Base-by-base conservation (phyloP, 2,797 vertebrate species). In the Neopelma chrysocephalum region DNA sequence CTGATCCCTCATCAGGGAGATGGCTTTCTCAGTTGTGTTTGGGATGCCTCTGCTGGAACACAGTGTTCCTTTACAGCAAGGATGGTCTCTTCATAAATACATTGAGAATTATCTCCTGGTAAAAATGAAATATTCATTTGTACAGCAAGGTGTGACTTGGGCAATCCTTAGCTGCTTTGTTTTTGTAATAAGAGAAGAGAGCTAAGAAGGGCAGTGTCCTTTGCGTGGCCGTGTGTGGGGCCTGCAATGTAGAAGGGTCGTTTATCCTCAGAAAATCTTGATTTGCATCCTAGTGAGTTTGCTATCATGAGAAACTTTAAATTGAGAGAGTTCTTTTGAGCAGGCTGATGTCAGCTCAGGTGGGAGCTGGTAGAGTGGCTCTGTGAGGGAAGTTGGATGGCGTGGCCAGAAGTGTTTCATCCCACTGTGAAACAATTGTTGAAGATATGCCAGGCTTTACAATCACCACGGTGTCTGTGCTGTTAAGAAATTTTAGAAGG, bases 1-100 rank as follows among this genome's bases (percentile, higher is more conserved):
- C 84, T 97, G 91, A 93, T 96, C 96, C 94, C 91, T 96, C 89
- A 81, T 94, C 48, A 79, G 81, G 73, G 88, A 96, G 87, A 92
- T 84, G 82, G 89, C 90, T 97, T 96, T 95, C 77, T 91, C 47
- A 40, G 82, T 87, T 97, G 65, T 75, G 64, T 93, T 96, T 94
- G 89, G 94, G 93, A 92, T 94, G 56, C 62, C 61, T 95, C 85
- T 92, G 75, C 78, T 70, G 84, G 90, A 94, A 90, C 31, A 17
- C 22, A 51, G 38, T 84, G 32, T 60, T 96, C 47, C 87, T 95
- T 94, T 93, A 81, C 82, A 95, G 85, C 38, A 69, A 87, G 50
- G 71, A 77, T 83, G 47, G 51, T 84, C 72, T 95, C 58, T 90
- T 90, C 51, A 62, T 70, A 91, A 90, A 82, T 71, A 34, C 22